phyloP scores from a whole-genome alignment of 2,888 invertebrate species.

The Drosophila nigritarsus region DNA sequence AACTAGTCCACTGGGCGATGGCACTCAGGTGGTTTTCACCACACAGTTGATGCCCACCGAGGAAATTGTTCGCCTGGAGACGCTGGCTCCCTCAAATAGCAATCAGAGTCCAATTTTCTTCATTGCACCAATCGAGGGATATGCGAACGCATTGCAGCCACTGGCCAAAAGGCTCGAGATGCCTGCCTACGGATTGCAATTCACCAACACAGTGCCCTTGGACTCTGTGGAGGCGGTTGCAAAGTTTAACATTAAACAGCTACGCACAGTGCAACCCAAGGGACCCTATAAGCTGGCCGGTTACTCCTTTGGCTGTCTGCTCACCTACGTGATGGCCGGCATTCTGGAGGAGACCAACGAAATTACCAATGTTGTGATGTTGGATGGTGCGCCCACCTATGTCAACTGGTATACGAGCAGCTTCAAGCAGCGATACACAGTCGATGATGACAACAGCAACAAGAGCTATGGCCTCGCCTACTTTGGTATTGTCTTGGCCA shows the following conservation, averaged over 20 bases:
- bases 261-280: constrained; percentile 90
- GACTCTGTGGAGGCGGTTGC: constrained; percentile 90
- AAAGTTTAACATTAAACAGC: constrained; percentile 89
- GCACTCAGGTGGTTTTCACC: constrained; percentile 87
- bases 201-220: constrained; percentile 91
- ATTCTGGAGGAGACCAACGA: constrained; percentile 89
- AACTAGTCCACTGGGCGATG: constrained; percentile 84
- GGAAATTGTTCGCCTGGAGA: constrained; percentile 89
- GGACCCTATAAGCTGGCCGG: constrained; percentile 96
- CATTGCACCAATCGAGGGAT: constrained; percentile 95
- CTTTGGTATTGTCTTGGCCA: constrained; percentile 92
- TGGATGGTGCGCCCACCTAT: constrained; percentile 96
- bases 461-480: constrained; percentile 92
- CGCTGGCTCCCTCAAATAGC: constrained; percentile 82
- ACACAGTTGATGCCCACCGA: constrained; percentile 91
- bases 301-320: constrained; percentile 97
- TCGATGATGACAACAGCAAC: constrained; percentile 86
- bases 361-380: constrained; percentile 87
- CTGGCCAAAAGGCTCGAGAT: constrained; percentile 90
- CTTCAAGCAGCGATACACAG: constrained; percentile 86
- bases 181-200: constrained; percentile 96
- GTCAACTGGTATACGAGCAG: constrained; percentile 90
- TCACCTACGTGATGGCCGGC: constrained; percentile 97
- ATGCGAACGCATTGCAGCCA: constrained; percentile 89
- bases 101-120: constrained; percentile 88